Base-by-base conservation (phyloP, 2,113 vertebrate species). In the Etheostoma cragini region DNA sequence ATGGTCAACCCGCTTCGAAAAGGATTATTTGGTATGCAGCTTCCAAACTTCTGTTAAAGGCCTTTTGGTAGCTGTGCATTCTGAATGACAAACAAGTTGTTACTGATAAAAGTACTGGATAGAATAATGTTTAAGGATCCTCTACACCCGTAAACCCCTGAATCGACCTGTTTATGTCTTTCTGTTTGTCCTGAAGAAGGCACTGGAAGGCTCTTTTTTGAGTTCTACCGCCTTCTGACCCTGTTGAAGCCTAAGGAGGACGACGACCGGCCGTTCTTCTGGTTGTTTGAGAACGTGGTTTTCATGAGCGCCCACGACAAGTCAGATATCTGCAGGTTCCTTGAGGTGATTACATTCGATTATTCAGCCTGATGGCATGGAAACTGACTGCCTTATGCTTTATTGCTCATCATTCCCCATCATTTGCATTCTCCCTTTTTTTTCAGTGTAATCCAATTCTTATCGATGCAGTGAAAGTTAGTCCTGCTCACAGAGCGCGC, bases 251-350 rank as follows among this genome's bases (percentile, higher is more conserved):
- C 98, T 1, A 96, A 92, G 86, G 96, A 96, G 0, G 96, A 90
- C 0, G 98, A 98, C 19, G 87, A 97, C 65, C 95, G 98, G 0
- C 97, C 97, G 0, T 99, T 99, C 93, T 99, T 99, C 93, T 99
- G 98, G 97, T 91, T 99, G 86, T 99, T 99, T 63, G 98, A 99
- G 93, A 99, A 98, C 0, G 96, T 99, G 30, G 98, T 98, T 50
- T 96, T 97, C 90, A 99, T 99, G 98, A 96, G 95, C 3, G 92
- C 95, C 33, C 90, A 94, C 0, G 98, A 99, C 93, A 98, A 98
- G 88, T 93, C 94, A 4, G 98, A 99, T 83, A 99, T 99, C 85
- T 98, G 96, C 33, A 94, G 96, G 11, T 99, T 99, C 75, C 88
- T 99, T 38, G 98, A 99, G 97, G 98, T 99, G 72, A 86, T 42